Conservation (phyloP, 1,140 invertebrate genomes). For the Dendroctonus valens region DNA sequence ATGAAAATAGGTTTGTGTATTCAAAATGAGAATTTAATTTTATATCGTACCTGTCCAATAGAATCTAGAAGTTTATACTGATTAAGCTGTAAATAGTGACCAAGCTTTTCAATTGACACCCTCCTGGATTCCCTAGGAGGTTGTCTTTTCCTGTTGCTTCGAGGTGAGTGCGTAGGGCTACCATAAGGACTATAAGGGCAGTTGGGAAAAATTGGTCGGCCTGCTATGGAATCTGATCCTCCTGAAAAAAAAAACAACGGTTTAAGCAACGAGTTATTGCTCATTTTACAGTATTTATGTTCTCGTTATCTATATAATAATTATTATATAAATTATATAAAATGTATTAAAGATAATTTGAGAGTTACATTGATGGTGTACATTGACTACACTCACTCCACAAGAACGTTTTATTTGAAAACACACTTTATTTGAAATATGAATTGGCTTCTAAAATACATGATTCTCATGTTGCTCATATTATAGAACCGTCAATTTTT, state of each 20-base stretch:
- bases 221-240: slow-evolving; percentile 31
- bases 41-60: slow-evolving; percentile 81
- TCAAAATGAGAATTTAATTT: too few species aligned
- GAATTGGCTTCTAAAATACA: too few species aligned
- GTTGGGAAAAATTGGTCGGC: slow-evolving; percentile 70
- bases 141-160: slow-evolving; percentile 63
- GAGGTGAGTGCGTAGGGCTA: slow-evolving; percentile 64
- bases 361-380: too few species aligned
- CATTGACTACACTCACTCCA: too few species aligned
- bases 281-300: not conserved
- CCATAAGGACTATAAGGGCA: slow-evolving; percentile 71
- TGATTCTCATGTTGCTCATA: too few species aligned
- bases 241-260: slow-evolving; percentile 38
- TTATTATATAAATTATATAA: too few species aligned
- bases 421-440: too few species aligned
- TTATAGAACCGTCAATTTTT: too few species aligned
- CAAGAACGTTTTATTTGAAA: too few species aligned
- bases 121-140: slow-evolving; percentile 77
- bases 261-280: not conserved
- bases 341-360: too few species aligned
- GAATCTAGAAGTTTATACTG: slow-evolving; percentile 93
- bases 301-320: too few species aligned
- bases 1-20: too few species aligned
- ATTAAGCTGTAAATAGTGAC: slow-evolving; percentile 88
- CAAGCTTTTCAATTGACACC: slow-evolving; percentile 81